phyloP scores from a whole-genome alignment of 2,113 vertebrate genomes.

The Chaetorhynchus papuensis region DNA sequence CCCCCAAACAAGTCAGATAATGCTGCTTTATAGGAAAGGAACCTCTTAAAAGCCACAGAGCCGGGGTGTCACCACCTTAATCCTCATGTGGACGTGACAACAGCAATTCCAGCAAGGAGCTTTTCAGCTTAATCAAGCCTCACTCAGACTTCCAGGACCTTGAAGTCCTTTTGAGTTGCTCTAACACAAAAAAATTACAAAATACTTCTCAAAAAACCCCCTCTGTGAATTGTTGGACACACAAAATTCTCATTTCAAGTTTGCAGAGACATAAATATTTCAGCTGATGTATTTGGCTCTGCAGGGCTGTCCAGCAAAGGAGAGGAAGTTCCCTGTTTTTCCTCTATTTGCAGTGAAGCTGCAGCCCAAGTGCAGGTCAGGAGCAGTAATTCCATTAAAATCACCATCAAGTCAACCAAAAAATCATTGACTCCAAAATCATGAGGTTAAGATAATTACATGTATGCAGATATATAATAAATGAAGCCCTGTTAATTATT shows the following conservation, averaged over 20 bases:
- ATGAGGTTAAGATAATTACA: neutral
- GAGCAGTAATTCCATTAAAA: neutral
- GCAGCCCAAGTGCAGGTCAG: neutral
- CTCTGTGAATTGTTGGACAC: neutral
- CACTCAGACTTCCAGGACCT: neutral
- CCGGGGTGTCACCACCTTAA: neutral
- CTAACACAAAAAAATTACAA: neutral
- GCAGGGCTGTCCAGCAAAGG: neutral
- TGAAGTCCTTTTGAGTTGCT: neutral
- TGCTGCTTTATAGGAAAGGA: neutral
- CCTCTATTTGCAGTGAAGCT: neutral
- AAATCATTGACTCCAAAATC: neutral
- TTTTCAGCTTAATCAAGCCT: neutral
- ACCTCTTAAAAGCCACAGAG: neutral
- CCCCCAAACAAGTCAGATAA: neutral
- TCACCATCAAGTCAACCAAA: neutral
- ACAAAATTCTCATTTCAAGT: neutral
- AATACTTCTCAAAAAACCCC: accelerated
- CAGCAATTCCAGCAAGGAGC: neutral
- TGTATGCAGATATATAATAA: neutral
- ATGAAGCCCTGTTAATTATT: neutral
- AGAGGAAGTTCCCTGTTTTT: neutral
- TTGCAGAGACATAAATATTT: neutral
- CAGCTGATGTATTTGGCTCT: neutral
- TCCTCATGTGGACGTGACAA: neutral